Conservation (phyloP, 1,140 invertebrate species). For the Macrostomum lignano region DNA sequence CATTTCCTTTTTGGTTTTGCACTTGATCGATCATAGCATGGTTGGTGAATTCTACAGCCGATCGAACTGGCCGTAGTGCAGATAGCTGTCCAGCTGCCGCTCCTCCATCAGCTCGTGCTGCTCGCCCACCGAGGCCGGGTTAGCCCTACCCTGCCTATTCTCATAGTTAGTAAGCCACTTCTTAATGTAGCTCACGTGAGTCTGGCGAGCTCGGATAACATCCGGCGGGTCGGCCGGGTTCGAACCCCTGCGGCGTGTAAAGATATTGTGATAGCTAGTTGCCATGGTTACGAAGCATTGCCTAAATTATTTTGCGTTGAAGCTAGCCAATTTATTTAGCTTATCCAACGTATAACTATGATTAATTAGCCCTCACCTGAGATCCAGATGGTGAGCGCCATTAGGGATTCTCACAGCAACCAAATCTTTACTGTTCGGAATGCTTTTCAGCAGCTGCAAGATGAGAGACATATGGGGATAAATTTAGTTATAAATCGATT, state of each 20-base stretch:
- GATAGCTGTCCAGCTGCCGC: too few relatives aligned
- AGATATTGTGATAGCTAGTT: neutral
- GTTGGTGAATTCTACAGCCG: too few relatives aligned
- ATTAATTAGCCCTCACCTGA: neutral
- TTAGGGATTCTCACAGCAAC: conserved; percentile 3
- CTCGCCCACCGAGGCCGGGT: neutral
- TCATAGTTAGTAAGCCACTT: conserved; percentile 35
- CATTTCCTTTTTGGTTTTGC: too few relatives aligned
- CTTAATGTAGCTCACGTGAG: conserved; percentile 37
- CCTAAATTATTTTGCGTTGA: neutral
- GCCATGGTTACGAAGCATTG: neutral
- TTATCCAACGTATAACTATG: neutral
- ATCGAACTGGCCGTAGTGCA: too few relatives aligned
- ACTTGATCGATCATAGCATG: too few relatives aligned
- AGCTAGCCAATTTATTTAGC: neutral
- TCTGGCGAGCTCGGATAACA: conserved; percentile 37
- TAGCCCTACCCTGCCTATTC: neutral
- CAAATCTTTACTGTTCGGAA: neutral
- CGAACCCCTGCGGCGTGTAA: conserved; percentile 27
- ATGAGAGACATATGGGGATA: too few relatives aligned
- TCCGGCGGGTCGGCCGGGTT: conserved; percentile 40
- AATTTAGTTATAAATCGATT: neutral
- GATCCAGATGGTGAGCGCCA: conserved; percentile 17
- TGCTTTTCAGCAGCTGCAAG: too few relatives aligned
- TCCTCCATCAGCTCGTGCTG: too few relatives aligned